Conservation (phyloP, 35 echinoderm and acorn worm genomes). For the Nesometra sesokonis region DNA sequence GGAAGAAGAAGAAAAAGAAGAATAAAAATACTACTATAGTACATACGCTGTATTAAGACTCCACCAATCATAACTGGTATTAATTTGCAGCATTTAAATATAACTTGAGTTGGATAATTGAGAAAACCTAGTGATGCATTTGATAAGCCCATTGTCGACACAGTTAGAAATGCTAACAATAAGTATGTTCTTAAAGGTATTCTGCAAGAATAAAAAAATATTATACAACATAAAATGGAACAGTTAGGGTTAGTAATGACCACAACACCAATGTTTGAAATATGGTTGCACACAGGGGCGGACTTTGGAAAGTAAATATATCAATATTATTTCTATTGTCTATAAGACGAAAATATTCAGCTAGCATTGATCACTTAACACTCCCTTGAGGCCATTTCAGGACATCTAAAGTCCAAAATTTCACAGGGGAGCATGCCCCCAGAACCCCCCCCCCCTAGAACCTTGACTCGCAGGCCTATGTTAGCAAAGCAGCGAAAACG, state of each 20-base stretch:
- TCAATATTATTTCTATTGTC: too few relatives aligned
- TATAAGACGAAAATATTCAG: too few relatives aligned
- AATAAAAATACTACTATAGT: too few relatives aligned
- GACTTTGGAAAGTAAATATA: too few relatives aligned
- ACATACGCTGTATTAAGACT: constrained; percentile 77
- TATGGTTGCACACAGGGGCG: not conserved
- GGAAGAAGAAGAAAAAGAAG: too few relatives aligned
- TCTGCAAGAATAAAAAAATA: constrained; percentile 36
- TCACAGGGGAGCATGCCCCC: too few relatives aligned
- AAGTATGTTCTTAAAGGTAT: constrained; percentile 75
- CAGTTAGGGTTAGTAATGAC: not conserved
- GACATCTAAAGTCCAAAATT: too few relatives aligned
- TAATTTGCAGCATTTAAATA: constrained; percentile 99
- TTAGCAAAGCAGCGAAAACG: not conserved
- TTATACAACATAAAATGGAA: not conserved
- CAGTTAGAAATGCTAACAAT: constrained; percentile 74
- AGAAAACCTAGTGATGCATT: constrained; percentile 83
- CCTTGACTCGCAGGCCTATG: not conserved
- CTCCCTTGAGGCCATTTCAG: too few relatives aligned
- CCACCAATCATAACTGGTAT: constrained; percentile 98
- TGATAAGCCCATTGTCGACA: constrained; percentile 89
- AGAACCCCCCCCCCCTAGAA: not conserved
- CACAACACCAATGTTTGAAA: not conserved
- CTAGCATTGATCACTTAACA: too few relatives aligned
- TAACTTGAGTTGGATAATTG: constrained; percentile 95